Evolutionary conservation across 2,113 vertebrate species (phyloP), one percentile per base, ranked within the genome.

Genomic region (Grallaria varia): DNA sequence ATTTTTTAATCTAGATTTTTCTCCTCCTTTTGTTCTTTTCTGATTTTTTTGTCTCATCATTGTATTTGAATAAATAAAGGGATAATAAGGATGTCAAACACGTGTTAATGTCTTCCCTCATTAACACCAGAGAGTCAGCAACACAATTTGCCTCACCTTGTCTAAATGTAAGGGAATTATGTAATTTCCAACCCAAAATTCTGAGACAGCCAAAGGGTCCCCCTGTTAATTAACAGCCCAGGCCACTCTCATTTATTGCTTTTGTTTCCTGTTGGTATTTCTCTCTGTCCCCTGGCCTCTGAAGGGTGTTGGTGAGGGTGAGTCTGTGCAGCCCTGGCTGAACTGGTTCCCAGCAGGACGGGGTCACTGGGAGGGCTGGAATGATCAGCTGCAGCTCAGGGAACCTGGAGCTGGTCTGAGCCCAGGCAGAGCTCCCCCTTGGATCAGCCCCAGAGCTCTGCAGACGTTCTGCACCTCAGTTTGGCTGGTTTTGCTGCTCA

Each of bases 341-440:
- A 42, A 30, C 42, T 7, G 35, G 27, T 22, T 52, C 28, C 12
- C 28, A 45, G 59, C 2, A 5, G 47, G n/a, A 49, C 12, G 13
- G 17, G 39, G 37, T 16, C 47, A 37, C 7, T 72, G 5, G 30
- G 21, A n/a, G 64, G 30, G 12, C 52, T 72, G 78, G 24, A 84
- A 37, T 3, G 0, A n/a, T 14, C 12, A 17, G 16, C 20, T 77
- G 63, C 17, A n/a, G 10, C 11, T 4, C 13, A 10, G 12, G 52
- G 4, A 52, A 18, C 12, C 8, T 0, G 4, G 1, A 31, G 84
- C 4, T 6, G 3, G 1, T 62, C 44, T 84, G 22, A 28, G 47
- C 50, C 60, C 37, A 37, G 20, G 40, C 60, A 89, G 39, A 71
- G 39, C 28, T 62, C 76, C 49, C 5, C 5, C 18, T 55, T 17